Conservation (phyloP, 2,797 vertebrate species). For the Sebastolobus altivelis region DNA sequence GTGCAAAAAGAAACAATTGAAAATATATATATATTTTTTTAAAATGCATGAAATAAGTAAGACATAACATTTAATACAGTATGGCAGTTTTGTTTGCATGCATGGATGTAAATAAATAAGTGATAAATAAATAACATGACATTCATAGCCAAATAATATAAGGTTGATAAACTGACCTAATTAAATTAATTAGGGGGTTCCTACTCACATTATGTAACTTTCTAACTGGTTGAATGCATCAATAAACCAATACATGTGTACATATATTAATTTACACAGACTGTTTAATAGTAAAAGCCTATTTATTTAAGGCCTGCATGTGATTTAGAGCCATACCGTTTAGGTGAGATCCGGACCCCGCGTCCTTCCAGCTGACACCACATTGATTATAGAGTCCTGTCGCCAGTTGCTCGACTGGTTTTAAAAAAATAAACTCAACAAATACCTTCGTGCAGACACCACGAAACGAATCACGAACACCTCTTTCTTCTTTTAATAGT, state of each 20-base stretch:
- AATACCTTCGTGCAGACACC: constrained; percentile 10
- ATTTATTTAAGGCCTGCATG: constrained; percentile 1
- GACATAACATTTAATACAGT: no score
- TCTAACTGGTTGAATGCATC: background rate
- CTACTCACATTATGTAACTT: background rate
- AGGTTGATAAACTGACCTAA: background rate
- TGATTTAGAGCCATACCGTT: constrained; percentile 80
- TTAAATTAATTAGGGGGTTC: background rate
- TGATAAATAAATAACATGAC: background rate
- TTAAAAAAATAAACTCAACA: constrained; percentile 43
- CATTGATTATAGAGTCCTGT: constrained; percentile 84
- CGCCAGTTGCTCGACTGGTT: constrained; percentile 73
- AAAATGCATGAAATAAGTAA: background rate
- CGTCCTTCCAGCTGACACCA: constrained; percentile 86
- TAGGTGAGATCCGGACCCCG: constrained; percentile 88
- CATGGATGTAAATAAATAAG: background rate
- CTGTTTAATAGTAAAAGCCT: background rate
- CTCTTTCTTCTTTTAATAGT: constrained; percentile 54
- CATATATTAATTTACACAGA: background rate
- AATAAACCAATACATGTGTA: background rate
- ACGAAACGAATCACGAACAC: constrained; percentile 32
- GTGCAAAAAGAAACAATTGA: background rate
- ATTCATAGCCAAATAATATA: background rate
- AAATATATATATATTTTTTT: background rate
- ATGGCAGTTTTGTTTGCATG: no score